Base-by-base conservation (phyloP, 2,888 invertebrate species). In the Archaeoteleia sp. region DNA sequence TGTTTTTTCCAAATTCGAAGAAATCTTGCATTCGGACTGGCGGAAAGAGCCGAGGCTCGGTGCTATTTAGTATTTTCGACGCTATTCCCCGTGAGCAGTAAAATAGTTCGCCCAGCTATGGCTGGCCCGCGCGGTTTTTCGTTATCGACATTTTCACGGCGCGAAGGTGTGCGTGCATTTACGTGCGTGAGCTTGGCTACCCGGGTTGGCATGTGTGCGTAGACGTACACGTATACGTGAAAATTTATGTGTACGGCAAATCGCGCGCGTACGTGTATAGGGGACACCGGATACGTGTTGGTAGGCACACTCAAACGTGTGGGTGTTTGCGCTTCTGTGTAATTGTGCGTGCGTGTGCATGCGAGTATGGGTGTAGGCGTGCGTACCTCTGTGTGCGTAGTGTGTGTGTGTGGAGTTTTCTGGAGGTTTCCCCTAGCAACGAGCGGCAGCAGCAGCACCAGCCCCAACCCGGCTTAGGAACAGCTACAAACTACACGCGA, bases 341-440 rank as follows among this genome's bases (percentile, higher is more conserved):
- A 53, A 45, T 57, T 57, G 61, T 60, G 67, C 65, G 51, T 55
- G 43, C 55, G 54, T 42, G 17, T 46, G 29, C 8, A 42, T 42
- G 48, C 15, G 43, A 23, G 23, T 17, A 34, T 54, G 45, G 46
- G 51, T 53, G 61, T 15, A 34, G 32, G 35, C 43, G 39, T 49
- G 58, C 53, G 48, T 57, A 32, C 51, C 49, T 35, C 27, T 32
- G 53, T 61, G 57, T 53, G 43, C 25, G 37, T 55, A 32, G 48
- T 49, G 73, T 73, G 75, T 78, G 76, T 75, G 78, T 74, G 81
- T 77, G 71, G 81, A 83, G 84, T 84, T 84, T 84, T 84, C 84
- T 84, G 82, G 83, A 84, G 83, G 84, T 84, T 80, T 85, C 84
- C 84, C 84, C 80, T 84, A 80, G 84, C 84, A 85, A 85, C 84